Evolutionary conservation across 2,888 invertebrate genomes (phyloP), one percentile per base, ranked within the genome.

Genomic region (Acanthosoma haemorrhoidale): DNA sequence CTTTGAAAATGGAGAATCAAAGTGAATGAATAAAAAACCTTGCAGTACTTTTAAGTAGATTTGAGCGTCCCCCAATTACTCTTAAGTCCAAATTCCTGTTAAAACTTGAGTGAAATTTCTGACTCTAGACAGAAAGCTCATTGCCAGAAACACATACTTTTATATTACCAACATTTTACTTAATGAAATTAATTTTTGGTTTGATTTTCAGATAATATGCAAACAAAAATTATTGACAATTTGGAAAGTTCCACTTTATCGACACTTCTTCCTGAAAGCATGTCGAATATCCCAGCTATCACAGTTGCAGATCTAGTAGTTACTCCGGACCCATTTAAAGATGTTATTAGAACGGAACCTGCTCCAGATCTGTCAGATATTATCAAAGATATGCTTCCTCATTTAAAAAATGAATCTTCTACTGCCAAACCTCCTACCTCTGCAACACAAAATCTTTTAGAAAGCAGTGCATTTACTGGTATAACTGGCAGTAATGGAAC

Each of bases 161-260:
- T n/a, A n/a, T n/a, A n/a, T 15, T 41, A 41, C 13, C 13, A 5
- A 13, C 41, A 41, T 13, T 8, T 32, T 15, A 59, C 11, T 5
- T 31, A 18, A 8, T 31, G 11, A 32, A 15, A 1, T 8, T 16
- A 11, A 15, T 32, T 16, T 13, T 29, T 66, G 4, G 25, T 41
- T 31, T 70, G 75, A 73, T 70, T 74, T 70, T 43, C 61, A 72
- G 72, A 79, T 18, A 82, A 82, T 73, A 80, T 81, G 5, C 82
- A 82, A 9, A 81, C 81, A 2, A 78, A 81, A 61, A 81, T 82
- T 4, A 74, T 82, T 41, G 81, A 82, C 69, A 79, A 80, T 1
- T 77, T 79, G 1, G 81, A 81, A 43, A 36, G 43, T 5, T 25
- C 71, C 16, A 64, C 38, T 15, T 4, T 29, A 25, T 38, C 64